Conservation (phyloP, 2,888 invertebrate genomes). For the Iselma pallidipennis region DNA sequence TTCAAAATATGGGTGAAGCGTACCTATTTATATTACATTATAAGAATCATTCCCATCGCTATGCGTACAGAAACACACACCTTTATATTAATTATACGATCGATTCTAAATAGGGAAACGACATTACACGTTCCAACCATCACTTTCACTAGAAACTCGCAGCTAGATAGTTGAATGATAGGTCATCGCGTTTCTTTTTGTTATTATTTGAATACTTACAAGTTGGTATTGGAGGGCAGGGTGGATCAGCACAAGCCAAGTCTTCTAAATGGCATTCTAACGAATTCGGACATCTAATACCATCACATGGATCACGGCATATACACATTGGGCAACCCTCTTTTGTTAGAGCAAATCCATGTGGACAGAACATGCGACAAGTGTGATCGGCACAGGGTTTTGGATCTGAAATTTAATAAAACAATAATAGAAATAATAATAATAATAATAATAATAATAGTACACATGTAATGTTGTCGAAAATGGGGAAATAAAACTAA, state of each 20-base stretch:
- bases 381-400: slow-evolving; percentile 77
- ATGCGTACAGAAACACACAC: slow-evolving; percentile 26
- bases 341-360: slow-evolving; percentile 73
- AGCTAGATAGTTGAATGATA: no score
- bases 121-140: neutral
- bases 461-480: no score
- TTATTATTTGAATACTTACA: slow-evolving; percentile 59
- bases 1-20: slow-evolving; percentile 22
- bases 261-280: slow-evolving; percentile 79
- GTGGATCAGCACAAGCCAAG: slow-evolving; percentile 74
- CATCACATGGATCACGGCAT: slow-evolving; percentile 80
- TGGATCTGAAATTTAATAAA: slow-evolving; percentile 53
- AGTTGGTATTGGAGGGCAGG: slow-evolving; percentile 83
- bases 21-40: no score
- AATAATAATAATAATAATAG: no score
- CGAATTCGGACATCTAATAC: slow-evolving; percentile 74
- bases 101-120: neutral
- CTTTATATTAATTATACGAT: slow-evolving; percentile 17
- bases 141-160: neutral
- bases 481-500: no score
- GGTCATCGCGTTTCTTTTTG: neutral
- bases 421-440: neutral
- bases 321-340: slow-evolving; percentile 79
- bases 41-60: slow-evolving; percentile 19
- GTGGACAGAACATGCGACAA: slow-evolving; percentile 85